Percentiles rank a stretch among this genome's conserved stretches.
Evolutionary conservation across 2,797 vertebrate species (phyloP).

Genomic region (Limosa lapponica): DNA sequence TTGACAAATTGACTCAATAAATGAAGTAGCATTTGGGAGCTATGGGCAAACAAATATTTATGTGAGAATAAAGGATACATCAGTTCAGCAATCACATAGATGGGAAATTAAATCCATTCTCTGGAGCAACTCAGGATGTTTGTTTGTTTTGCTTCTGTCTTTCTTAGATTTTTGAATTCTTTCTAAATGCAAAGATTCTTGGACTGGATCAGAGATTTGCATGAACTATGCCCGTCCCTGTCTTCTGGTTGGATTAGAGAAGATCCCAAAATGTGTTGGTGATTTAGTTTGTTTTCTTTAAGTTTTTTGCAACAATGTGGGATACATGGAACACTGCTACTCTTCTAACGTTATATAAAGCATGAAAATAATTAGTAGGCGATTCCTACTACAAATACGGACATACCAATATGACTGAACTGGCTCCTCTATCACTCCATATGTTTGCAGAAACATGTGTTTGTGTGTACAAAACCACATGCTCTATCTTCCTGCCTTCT

Average conservation of each 20-base stretch:
- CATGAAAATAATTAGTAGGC: not conserved
- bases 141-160: not conserved
- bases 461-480: not conserved
- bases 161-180: not conserved
- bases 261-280: not conserved
- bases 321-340: not conserved
- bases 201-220: not conserved
- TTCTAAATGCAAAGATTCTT: not conserved
- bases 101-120: not conserved
- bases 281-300: not conserved
- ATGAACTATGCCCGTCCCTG: not conserved
- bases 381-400: not conserved
- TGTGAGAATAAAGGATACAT: not conserved
- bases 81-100: not conserved
- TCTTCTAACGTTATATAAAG: not conserved
- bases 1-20: not conserved
- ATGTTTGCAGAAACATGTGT: not conserved
- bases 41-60: constrained; percentile 23
- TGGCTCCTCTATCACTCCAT: not conserved
- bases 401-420: fast-evolving
- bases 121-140: not conserved
- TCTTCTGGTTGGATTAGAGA: not conserved
- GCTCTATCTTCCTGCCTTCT: not conserved
- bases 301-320: not conserved
- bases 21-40: not conserved